Evolutionary conservation across 1,140 invertebrate genomes (phyloP).

Genomic region (Callitettix versicolor): DNA sequence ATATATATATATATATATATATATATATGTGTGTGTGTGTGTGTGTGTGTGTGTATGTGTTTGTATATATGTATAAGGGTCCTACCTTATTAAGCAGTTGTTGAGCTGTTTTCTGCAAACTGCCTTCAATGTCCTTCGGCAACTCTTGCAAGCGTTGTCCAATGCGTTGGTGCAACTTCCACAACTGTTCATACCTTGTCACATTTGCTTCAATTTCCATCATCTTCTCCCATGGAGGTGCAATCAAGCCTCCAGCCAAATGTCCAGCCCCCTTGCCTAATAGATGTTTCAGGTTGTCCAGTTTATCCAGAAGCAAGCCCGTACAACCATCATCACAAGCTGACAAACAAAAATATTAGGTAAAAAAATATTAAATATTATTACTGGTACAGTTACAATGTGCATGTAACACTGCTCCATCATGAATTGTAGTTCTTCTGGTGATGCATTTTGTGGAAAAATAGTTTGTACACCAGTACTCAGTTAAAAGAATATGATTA

Average conservation of each 20-base stretch:
- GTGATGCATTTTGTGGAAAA: too few relatives aligned
- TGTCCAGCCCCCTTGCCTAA: slow-evolving; percentile 41
- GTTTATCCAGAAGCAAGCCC: slow-evolving; percentile 62
- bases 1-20: too few relatives aligned
- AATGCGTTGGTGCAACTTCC: slow-evolving; percentile 8
- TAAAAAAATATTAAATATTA: slow-evolving; percentile 29
- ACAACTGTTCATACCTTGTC: slow-evolving; percentile 12
- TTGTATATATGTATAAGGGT: too few relatives aligned
- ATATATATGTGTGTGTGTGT: too few relatives aligned
- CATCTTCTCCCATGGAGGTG: slow-evolving; percentile 59
- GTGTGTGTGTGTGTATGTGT: too few relatives aligned
- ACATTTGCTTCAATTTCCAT: slow-evolving; percentile 16
- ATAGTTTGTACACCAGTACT: too few relatives aligned
- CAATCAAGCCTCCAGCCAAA: slow-evolving; percentile 51
- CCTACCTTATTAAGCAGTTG: slow-evolving; percentile 25
- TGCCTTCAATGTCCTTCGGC: slow-evolving; percentile 18
- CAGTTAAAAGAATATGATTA: too few relatives aligned
- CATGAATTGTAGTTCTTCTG: not conserved
- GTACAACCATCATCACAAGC: slow-evolving; percentile 88
- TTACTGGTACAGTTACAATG: not conserved
- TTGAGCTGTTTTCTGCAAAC: slow-evolving; percentile 25
- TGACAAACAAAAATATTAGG: too few relatives aligned
- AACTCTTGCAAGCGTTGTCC: slow-evolving; percentile 12
- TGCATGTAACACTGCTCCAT: not conserved
- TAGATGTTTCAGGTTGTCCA: slow-evolving; percentile 46